Evolutionary conservation across 2,888 invertebrate species (phyloP), one percentile per base, ranked within the genome.

Genomic region (Noctuana brunneofusca): DNA sequence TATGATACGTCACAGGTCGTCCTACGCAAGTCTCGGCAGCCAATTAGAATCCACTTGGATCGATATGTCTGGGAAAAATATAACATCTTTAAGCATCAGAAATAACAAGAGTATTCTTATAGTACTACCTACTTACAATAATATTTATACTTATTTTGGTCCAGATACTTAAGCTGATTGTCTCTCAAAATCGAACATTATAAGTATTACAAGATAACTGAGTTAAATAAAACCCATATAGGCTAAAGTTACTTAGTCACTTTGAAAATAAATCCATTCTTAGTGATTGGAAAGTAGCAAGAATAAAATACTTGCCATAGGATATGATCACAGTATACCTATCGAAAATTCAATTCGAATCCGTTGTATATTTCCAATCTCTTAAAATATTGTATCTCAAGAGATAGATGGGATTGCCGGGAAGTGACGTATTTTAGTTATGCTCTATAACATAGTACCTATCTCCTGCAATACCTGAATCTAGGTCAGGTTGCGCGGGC

Each of bases 401-500:
- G 35, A 35, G 35, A 38, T n/a, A 14, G 38, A 38, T n/a, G 14
- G 9, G 9, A 18, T 43, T 9, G 43, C 18, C 6, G 18, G 18
- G 43, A 18, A 11, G 43, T n/a, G 35, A 43, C 24, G 49, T n/a
- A 24, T 49, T 49, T 14, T n/a, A 24, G 41, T 41, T 22, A 8
- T 6, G 48, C 49, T 52, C 49, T 52, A 24, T 16, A 30, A 2
- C 14, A 50, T 20, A 30, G 50, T 30, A 30, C 3, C 22, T 43
- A n/a, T 52, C 53, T 43, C 20, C 46, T 60, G 59, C 59, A 60
- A 53, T 53, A 59, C 59, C 52, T 59, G 50, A 59, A 59, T 59
- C 59, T 59, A 59, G 59, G 59, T 53, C 59, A 53, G 41, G 41
- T 32, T 46, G 59, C 59, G 59, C 58, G 41, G 58, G 58, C 59